These are phyloP conservation scores for Blera fallax DNA, from an alignment of 2,888 invertebrate species.

Conservation along the genomic window DNA sequence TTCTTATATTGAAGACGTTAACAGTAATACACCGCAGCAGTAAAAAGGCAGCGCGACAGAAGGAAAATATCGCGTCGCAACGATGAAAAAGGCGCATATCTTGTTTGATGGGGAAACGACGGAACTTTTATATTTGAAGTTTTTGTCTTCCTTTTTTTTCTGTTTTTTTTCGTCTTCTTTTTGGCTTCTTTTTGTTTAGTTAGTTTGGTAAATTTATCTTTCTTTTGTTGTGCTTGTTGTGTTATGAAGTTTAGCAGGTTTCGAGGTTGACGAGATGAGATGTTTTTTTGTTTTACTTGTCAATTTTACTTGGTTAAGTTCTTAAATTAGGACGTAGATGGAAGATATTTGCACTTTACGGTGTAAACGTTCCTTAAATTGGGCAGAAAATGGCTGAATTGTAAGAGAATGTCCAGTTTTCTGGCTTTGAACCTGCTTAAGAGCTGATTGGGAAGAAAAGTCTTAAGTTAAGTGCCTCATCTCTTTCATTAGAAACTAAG, in stretches of 20 bases:
- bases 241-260: constrained; percentile 42
- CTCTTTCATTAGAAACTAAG: too few species aligned
- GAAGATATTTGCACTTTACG: too few species aligned
- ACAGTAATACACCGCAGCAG: constrained; percentile 54
- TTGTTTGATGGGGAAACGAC: constrained; percentile 65
- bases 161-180: constrained; percentile 1
- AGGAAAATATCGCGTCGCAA: constrained; percentile 60
- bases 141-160: constrained; percentile 21
- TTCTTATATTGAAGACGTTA: constrained; percentile 34
- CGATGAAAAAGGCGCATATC: constrained; percentile 68
- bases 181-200: constrained; percentile 18
- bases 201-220: constrained; percentile 53
- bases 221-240: constrained; percentile 38
- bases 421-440: too few species aligned
- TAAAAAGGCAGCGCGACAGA: constrained; percentile 59
- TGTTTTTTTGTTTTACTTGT: not conserved
- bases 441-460: too few species aligned
- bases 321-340: too few species aligned
- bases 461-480: too few species aligned
- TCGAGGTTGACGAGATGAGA: constrained; percentile 20
- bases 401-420: too few species aligned
- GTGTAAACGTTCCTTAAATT: too few species aligned
- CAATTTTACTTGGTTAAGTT: not conserved
- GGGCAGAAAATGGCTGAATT: too few species aligned
- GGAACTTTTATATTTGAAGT: constrained; percentile 67